Conservation (phyloP, 2,888 invertebrate species). For the Nyleta sp. region DNA sequence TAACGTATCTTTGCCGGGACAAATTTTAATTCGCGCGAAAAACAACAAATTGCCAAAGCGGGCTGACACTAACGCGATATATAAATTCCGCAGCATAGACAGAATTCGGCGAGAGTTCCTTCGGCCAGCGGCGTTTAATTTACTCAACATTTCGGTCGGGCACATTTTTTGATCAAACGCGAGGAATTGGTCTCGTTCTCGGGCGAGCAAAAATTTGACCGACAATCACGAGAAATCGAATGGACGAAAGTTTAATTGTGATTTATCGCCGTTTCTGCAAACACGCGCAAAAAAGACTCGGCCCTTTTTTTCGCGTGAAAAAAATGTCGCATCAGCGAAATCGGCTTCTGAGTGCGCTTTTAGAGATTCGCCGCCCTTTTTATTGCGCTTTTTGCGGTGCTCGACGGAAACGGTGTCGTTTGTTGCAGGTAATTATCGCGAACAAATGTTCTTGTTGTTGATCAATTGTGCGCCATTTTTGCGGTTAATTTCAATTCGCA, state of each 20-base stretch:
- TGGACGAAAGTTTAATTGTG: constrained; percentile 37
- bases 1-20: no score
- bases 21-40: no score
- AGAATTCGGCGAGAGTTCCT: background rate
- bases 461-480: no score
- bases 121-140: constrained; percentile 24
- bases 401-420: no score
- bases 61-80: no score
- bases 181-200: constrained; percentile 27
- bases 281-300: constrained; percentile 5
- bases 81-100: no score
- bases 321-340: constrained; percentile 23
- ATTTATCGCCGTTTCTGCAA: constrained; percentile 25
- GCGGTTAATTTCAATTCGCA: no score
- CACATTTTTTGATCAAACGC: constrained; percentile 36
- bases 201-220: constrained; percentile 22
- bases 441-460: no score
- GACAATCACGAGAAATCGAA: constrained; percentile 15
- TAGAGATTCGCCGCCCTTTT: constrained; percentile 8
- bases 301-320: constrained; percentile 6
- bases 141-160: constrained; percentile 26
- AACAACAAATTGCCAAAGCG: no score
- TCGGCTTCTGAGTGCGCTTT: constrained; percentile 14
- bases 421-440: no score
- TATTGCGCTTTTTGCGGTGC: constrained; percentile 12